A percentile compares a stretch with the other conserved stretches of the same genome.
These are phyloP conservation scores for Oreochromis spilurus DNA, from an alignment of 2,113 vertebrate species.

Conservation along the genomic window DNA sequence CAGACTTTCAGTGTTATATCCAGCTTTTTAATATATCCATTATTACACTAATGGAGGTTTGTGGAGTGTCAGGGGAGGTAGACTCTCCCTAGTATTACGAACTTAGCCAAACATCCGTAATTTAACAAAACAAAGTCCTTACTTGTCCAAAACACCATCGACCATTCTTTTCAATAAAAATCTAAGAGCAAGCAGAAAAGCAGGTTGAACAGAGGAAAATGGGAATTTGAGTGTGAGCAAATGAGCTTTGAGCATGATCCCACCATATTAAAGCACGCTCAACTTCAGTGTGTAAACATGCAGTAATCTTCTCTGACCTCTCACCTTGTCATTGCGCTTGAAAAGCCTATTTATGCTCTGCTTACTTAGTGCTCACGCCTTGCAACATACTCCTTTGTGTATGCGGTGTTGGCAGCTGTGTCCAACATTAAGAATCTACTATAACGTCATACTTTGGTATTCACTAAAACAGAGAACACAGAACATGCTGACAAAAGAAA, in stretches of 20 bases:
- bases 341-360: not conserved
- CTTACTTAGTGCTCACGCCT: not conserved
- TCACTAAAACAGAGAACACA: not conserved
- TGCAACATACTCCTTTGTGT: not conserved
- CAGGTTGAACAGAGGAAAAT: not conserved
- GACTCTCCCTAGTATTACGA: not conserved
- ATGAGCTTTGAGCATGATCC: not conserved
- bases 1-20: not conserved
- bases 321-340: not conserved
- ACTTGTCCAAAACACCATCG: not conserved
- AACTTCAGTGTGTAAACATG: not conserved
- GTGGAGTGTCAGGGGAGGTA: not conserved
- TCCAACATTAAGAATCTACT: not conserved
- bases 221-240: not conserved
- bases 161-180: not conserved
- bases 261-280: not conserved
- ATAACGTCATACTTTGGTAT: not conserved
- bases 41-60: not conserved
- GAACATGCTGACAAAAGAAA: slow-evolving; percentile 2
- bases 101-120: not conserved
- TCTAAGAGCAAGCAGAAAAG: not conserved
- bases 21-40: not conserved
- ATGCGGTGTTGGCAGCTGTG: not conserved
- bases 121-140: not conserved
- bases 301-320: not conserved